Evolutionary conservation across 2,113 vertebrate genomes (phyloP).

Genomic region (Phalacrocorax aristotelis): DNA sequence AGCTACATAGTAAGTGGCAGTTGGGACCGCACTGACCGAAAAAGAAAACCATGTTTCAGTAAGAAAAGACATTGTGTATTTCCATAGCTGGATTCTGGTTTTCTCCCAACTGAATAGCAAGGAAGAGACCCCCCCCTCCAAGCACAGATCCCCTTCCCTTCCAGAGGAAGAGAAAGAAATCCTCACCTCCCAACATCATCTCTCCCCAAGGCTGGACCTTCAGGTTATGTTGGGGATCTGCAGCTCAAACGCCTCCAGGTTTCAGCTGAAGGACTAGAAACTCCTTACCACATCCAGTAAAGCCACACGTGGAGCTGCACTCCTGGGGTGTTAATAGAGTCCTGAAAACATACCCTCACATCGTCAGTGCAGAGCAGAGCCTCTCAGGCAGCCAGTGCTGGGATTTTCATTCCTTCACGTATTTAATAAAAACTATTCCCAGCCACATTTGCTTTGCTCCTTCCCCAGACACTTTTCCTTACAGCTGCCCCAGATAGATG

Average conservation of each 20-base stretch:
- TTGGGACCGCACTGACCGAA: background rate
- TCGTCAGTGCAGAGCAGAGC: accelerated
- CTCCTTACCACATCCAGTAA: background rate
- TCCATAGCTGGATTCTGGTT: background rate
- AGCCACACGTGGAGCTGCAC: background rate
- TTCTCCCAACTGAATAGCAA: background rate
- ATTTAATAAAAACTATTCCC: background rate
- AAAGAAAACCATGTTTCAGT: background rate
- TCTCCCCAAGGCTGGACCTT: background rate
- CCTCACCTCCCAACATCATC: background rate
- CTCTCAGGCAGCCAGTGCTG: background rate
- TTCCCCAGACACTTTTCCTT: background rate
- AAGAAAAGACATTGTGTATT: background rate
- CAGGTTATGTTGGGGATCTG: background rate
- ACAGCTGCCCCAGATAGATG: background rate
- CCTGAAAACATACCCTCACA: background rate
- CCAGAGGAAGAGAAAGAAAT: background rate
- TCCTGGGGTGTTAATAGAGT: background rate
- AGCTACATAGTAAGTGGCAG: background rate
- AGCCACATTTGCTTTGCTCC: background rate
- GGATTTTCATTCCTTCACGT: background rate
- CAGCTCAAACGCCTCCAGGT: background rate
- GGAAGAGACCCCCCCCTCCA: background rate
- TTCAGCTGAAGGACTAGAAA: background rate
- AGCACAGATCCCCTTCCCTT: background rate